A percentile compares a stretch with the other conserved stretches of the same genome.
These are phyloP conservation scores for Drepana falcataria DNA, from an alignment of 2,888 invertebrate species.

Conservation along the genomic window DNA sequence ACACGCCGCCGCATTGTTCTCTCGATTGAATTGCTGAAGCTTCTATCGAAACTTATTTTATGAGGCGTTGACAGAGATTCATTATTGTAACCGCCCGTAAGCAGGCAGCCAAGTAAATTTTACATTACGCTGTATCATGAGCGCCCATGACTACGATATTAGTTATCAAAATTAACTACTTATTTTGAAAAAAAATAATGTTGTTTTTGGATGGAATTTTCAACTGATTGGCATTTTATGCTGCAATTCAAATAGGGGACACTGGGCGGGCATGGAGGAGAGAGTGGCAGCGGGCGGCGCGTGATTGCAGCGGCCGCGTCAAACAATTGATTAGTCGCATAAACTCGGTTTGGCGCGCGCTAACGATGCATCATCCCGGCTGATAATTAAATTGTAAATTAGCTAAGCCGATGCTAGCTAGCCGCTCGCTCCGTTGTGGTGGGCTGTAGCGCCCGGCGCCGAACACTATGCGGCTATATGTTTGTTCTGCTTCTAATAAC, in stretches of 20 bases:
- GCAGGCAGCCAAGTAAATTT: neutral
- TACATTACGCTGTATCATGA: neutral
- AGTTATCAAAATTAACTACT: neutral
- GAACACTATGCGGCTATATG: constrained; percentile 27
- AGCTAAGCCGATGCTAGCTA: constrained; percentile 71
- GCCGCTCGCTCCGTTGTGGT: constrained; percentile 39
- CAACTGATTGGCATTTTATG: too few species aligned
- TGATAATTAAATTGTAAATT: constrained; percentile 78
- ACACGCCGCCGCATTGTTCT: constrained; percentile 70
- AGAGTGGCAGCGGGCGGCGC: constrained; percentile 36
- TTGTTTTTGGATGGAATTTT: too few species aligned
- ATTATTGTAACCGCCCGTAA: constrained; percentile 23
- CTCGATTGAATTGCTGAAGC: constrained; percentile 58
- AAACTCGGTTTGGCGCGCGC: constrained; percentile 77
- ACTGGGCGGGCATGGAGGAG: constrained; percentile 4
- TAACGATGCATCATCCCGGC: constrained; percentile 76
- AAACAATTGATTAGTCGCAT: constrained; percentile 79
- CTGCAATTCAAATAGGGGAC: neutral
- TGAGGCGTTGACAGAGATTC: constrained; percentile 48
- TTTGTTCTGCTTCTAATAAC: constrained; percentile 17
- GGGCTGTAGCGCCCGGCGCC: constrained; percentile 31
- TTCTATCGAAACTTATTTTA: constrained; percentile 57
- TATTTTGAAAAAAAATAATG: too few species aligned
- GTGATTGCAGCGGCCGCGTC: constrained; percentile 76
- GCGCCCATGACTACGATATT: too few species aligned